phyloP scores from a whole-genome alignment of 1,140 invertebrate species.

The Homalodisca vitripennis region DNA sequence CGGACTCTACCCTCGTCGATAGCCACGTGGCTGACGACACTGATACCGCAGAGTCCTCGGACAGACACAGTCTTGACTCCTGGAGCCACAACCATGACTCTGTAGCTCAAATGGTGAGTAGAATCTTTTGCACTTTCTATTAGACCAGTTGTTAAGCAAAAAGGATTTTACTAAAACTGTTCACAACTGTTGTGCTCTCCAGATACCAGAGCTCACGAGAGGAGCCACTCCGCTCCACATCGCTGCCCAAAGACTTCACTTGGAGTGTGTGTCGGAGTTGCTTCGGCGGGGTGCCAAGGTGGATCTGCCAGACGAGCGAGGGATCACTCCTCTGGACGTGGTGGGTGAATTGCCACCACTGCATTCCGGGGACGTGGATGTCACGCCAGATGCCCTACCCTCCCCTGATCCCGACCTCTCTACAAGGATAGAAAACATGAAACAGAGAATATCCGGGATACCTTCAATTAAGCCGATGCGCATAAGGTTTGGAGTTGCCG shows the following conservation, averaged over 20 bases:
- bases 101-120: conserved; percentile 31
- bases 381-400: neutral
- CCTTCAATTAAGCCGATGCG: no score
- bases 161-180: neutral
- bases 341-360: conserved; percentile 44
- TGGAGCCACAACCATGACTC: conserved; percentile 39
- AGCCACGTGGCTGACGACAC: conserved; percentile 1
- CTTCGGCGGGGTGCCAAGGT: conserved; percentile 50
- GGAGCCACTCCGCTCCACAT: conserved; percentile 50
- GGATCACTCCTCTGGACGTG: conserved; percentile 52
- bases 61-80: conserved; percentile 34
- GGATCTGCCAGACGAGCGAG: conserved; percentile 47
- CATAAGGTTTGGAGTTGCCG: neutral
- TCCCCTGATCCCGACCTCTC: neutral
- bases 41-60: neutral
- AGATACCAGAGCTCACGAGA: conserved; percentile 44
- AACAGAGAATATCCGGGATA: neutral
- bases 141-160: no score
- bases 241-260: conserved; percentile 48
- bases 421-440: neutral
- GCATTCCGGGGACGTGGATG: neutral
- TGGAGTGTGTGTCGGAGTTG: conserved; percentile 48
- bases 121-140: no score
- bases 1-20: conserved; percentile 4
- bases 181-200: conserved; percentile 8